Conservation (phyloP, 64 coral and sea anemone genomes). For the Anthopleura sola region DNA sequence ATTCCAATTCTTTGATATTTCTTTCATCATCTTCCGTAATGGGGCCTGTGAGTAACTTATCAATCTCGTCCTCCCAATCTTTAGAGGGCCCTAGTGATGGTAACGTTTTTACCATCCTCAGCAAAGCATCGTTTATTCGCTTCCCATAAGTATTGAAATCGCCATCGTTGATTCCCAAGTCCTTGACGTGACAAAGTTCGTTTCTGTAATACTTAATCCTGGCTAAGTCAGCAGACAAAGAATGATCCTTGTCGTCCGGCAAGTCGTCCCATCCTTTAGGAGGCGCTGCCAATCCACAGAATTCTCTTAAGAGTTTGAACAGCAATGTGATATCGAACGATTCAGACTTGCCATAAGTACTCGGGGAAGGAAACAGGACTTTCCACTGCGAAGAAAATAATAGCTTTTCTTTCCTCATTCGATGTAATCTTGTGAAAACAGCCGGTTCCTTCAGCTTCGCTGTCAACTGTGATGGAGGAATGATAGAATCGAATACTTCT, state of each 20-base stretch:
- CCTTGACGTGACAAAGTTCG: neutral
- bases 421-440: too few relatives aligned
- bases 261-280: constrained; percentile 11
- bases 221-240: constrained; percentile 10
- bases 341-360: neutral
- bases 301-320: constrained; percentile 20
- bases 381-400: neutral
- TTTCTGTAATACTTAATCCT: constrained; percentile 22
- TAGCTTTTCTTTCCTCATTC: neutral
- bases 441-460: too few relatives aligned
- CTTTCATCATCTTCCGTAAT: neutral
- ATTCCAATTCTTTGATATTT: neutral
- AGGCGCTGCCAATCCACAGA: constrained; percentile 17
- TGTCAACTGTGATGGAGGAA: too few relatives aligned
- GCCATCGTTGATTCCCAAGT: neutral
- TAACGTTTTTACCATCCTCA: neutral
- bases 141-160: constrained; percentile 17
- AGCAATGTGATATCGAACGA: constrained; percentile 37
- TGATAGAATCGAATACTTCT: too few relatives aligned
- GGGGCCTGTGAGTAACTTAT: neutral
- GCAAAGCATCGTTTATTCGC: constrained; percentile 10
- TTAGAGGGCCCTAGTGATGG: neutral
- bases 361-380: constrained; percentile 1
- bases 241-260: neutral
- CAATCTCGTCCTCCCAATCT: neutral